These are phyloP conservation scores for Patiria miniata DNA, from an alignment of 35 echinoderm and acorn worm species.

Conservation along the genomic window DNA sequence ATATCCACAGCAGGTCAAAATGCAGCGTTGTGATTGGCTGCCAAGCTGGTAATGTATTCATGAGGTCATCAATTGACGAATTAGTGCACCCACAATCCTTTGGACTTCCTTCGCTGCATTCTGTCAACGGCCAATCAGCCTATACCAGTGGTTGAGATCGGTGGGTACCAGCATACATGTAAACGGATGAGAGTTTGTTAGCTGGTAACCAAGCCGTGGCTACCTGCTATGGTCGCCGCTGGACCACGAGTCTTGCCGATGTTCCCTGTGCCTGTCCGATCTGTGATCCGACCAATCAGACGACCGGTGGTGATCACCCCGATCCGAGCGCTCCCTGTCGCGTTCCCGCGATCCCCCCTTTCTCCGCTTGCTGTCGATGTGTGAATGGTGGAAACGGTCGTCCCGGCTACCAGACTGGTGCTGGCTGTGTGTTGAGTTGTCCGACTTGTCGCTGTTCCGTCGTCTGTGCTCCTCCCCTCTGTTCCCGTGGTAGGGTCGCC, in stretches of 20 bases:
- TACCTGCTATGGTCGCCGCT: conserved; percentile 29
- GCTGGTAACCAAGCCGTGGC: not conserved
- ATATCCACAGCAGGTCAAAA: too few relatives aligned
- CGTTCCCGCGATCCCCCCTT: conserved; percentile 35
- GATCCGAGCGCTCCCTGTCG: conserved; percentile 18
- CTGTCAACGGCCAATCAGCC: too few relatives aligned
- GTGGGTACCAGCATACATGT: too few relatives aligned
- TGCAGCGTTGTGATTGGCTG: too few relatives aligned
- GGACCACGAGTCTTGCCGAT: conserved; percentile 33
- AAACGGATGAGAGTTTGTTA: not conserved
- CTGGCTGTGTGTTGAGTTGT: conserved; percentile 53
- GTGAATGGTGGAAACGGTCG: conserved; percentile 64
- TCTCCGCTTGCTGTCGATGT: conserved; percentile 61
- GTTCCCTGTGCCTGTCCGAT: not conserved
- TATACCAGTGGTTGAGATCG: too few relatives aligned
- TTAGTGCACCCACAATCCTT: too few relatives aligned
- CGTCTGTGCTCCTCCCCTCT: conserved; percentile 38
- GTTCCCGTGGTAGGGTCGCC: not conserved
- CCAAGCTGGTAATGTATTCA: too few relatives aligned
- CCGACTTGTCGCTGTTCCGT: conserved; percentile 45
- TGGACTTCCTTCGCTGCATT: too few relatives aligned
- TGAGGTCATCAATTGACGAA: too few relatives aligned
- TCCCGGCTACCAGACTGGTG: conserved; percentile 59
- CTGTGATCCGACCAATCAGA: not conserved
- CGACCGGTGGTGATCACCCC: conserved; percentile 33